Conservation (phyloP, 2,888 invertebrate genomes). For the Parasteatoda lunata region DNA sequence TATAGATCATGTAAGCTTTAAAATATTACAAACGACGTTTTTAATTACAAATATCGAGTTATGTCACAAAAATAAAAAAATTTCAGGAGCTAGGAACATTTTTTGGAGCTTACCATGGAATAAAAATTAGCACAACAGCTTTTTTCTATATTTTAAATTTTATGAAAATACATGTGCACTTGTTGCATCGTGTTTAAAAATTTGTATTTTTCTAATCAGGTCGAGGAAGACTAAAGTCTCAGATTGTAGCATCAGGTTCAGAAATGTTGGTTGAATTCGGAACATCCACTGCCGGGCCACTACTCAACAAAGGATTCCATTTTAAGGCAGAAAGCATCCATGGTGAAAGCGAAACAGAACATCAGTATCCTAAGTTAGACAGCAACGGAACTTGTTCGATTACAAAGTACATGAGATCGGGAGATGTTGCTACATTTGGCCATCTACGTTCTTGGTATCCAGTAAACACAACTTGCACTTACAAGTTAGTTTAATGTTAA, state of each 20-base stretch:
- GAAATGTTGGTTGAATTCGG: conserved; percentile 73
- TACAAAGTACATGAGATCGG: conserved; percentile 52
- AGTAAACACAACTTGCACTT: conserved; percentile 92
- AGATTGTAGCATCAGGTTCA: conserved; percentile 88
- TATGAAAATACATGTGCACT: too few relatives aligned
- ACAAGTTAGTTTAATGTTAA: conserved; percentile 73
- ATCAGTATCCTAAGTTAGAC: conserved; percentile 61
- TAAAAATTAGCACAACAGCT: too few relatives aligned
- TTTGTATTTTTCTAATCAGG: conserved; percentile 5
- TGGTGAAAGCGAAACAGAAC: conserved; percentile 61
- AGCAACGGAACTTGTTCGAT: conserved; percentile 68
- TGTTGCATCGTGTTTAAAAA: too few relatives aligned
- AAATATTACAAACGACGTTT: too few relatives aligned
- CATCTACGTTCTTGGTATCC: conserved; percentile 83
- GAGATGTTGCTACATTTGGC: conserved; percentile 63
- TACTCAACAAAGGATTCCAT: conserved; percentile 93
- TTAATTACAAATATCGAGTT: too few relatives aligned
- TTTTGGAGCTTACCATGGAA: too few relatives aligned
- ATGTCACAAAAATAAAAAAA: too few relatives aligned
- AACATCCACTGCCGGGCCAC: conserved; percentile 77
- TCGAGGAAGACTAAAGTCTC: conserved; percentile 69
- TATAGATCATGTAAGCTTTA: too few relatives aligned
- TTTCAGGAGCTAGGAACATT: too few relatives aligned
- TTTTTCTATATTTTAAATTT: too few relatives aligned
- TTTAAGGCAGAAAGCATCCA: conserved; percentile 79